Evolutionary conservation across 1,140 invertebrate species (phyloP), one percentile per base, ranked within the genome.

Genomic region (Diorhabda sublineata): DNA sequence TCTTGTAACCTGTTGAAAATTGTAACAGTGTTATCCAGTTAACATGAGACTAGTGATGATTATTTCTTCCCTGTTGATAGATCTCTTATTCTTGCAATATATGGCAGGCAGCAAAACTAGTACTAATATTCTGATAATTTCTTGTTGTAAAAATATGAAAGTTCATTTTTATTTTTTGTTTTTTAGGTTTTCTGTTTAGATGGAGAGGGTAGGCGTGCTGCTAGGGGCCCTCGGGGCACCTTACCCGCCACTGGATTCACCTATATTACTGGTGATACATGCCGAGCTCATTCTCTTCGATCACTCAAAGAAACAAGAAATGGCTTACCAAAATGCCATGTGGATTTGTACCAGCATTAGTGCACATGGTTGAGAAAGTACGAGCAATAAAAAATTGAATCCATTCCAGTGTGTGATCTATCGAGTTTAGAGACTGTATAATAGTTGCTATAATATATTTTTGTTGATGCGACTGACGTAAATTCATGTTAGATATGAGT

Each of bases 171-270:
- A 42, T 45, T 5, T 11, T 56, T 57, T 42, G 41, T 64, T 43
- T 64, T 64, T 52, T 45, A 64, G 63, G 63, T 67, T 42, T 88
- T 87, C 81, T 88, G 85, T 82, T 83, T 87, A 82, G 86, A 86
- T 70, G 84, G 83, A 77, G 85, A 84, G 77, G 83, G 83, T 71
- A 82, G 84, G 80, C 82, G 84, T 81, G 82, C 83, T 78, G 82
- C 83, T 78, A 80, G 78, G 75, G 82, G 82, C 80, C 83, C 83
- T 76, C 84, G 84, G 76, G 89, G 88, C 76, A 90, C 88, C 64
- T 85, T 89, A 72, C 86, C 88, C 77, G 89, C 87, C 74, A 88
- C 88, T 78, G 89, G 90, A 56, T 91, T 91, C 83, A 90, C 90
- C 67, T 91, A 91, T 84, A 89, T 90, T 72, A 84, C 87, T 75